phyloP scores from a whole-genome alignment of 2,797 vertebrate species.

The Cuniculus paca region DNA sequence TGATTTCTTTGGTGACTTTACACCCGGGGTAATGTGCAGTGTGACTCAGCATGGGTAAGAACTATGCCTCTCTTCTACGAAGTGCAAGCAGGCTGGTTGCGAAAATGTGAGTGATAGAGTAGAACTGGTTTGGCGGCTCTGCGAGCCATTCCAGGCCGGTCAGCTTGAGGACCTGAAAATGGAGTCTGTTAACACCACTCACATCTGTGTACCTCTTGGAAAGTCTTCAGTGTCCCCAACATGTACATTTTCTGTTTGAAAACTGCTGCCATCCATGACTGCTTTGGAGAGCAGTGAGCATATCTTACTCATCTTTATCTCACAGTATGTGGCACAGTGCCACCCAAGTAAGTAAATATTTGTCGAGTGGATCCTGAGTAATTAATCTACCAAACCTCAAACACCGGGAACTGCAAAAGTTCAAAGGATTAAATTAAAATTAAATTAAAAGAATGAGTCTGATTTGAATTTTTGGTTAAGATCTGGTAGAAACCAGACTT shows the following conservation, averaged over 20 bases:
- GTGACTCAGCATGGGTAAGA: neutral
- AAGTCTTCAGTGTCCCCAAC: neutral
- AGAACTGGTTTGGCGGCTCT: neutral
- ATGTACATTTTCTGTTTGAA: neutral
- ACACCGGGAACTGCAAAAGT: conserved; percentile 21
- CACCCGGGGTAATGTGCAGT: neutral
- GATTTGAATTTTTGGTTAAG: conserved; percentile 46
- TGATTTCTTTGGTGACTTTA: conserved; percentile 9
- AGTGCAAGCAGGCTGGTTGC: neutral
- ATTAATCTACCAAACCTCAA: conserved; percentile 26
- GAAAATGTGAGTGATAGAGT: neutral
- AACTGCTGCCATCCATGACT: neutral
- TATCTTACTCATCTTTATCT: conserved; percentile 54
- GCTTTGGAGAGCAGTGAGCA: neutral
- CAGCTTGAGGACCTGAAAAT: neutral
- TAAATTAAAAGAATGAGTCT: conserved; percentile 37
- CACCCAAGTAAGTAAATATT: conserved; percentile 56
- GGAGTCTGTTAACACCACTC: conserved; percentile 5
- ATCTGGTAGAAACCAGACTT: conserved; percentile 52
- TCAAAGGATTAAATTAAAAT: no score
- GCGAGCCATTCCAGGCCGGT: neutral
- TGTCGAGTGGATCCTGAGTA: conserved; percentile 44
- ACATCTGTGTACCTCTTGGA: neutral
- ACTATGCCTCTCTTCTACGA: neutral
- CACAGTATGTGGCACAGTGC: neutral